These are phyloP conservation scores for Hemibagrus guttatus DNA, from an alignment of 2,797 vertebrate genomes.

Conservation along the genomic window DNA sequence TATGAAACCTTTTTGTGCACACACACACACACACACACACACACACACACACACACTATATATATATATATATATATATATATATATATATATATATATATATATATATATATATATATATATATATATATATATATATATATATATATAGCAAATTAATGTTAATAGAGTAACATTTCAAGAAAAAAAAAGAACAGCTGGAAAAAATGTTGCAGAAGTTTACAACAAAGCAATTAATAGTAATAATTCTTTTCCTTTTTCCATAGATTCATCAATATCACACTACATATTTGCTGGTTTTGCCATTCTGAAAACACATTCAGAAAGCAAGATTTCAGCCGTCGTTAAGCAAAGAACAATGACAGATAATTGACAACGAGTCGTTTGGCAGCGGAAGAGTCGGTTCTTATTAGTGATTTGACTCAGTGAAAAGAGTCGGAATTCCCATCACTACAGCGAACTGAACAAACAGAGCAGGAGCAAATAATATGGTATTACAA, in stretches of 20 bases:
- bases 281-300: not conserved
- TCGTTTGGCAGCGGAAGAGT: not conserved
- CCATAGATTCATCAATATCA: not conserved
- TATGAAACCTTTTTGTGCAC: not conserved
- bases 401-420: not conserved
- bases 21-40: too few species aligned
- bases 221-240: too few species aligned
- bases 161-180: too few species aligned
- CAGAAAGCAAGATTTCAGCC: not conserved
- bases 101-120: too few species aligned
- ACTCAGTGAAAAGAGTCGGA: not conserved
- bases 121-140: too few species aligned
- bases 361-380: not conserved
- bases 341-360: not conserved
- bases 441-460: not conserved
- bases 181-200: not conserved
- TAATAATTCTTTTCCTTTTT: not conserved
- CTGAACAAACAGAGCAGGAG: too few species aligned
- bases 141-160: too few species aligned
- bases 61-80: too few species aligned
- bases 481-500: not conserved
- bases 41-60: too few species aligned
- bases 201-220: not conserved
- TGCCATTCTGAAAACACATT: not conserved
- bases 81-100: too few species aligned